Evolutionary conservation across 2,113 vertebrate species (phyloP).

Genomic region (Malurus cyaneus): DNA sequence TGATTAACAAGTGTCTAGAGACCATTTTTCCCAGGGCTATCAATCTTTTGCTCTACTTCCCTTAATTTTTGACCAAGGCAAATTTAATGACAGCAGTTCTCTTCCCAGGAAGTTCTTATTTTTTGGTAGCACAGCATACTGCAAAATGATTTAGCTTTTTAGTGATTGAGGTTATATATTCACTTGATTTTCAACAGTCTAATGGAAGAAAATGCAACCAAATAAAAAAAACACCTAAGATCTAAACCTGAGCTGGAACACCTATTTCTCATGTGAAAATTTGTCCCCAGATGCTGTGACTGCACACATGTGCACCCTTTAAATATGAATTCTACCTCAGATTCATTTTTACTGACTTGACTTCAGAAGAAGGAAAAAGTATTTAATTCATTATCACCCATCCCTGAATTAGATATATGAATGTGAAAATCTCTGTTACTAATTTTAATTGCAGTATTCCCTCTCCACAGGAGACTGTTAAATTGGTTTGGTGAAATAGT

Average conservation of each 20-base stretch:
- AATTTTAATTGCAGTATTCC: slow-evolving; percentile 85
- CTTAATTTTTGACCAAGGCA: slow-evolving; percentile 50
- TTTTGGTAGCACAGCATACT: background rate
- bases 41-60: slow-evolving; percentile 33
- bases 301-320: background rate
- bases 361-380: slow-evolving; percentile 75
- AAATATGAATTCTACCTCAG: slow-evolving; percentile 59
- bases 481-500: slow-evolving; percentile 82
- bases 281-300: background rate
- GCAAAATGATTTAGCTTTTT: background rate
- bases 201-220: background rate
- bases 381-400: slow-evolving; percentile 82
- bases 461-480: slow-evolving; percentile 81
- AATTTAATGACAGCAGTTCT: slow-evolving; percentile 37
- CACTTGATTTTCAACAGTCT: background rate
- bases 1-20: slow-evolving; percentile 67
- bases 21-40: slow-evolving; percentile 44
- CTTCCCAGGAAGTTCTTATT: background rate
- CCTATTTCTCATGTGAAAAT: background rate
- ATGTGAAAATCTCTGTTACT: slow-evolving; percentile 84
- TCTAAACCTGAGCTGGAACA: background rate
- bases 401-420: slow-evolving; percentile 78
- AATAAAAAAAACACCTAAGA: background rate
- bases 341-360: slow-evolving; percentile 68
- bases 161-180: background rate